Evolutionary conservation across 2,888 invertebrate species (phyloP), one percentile per base, ranked within the genome.

Genomic region (Caenorhabditis afra): DNA sequence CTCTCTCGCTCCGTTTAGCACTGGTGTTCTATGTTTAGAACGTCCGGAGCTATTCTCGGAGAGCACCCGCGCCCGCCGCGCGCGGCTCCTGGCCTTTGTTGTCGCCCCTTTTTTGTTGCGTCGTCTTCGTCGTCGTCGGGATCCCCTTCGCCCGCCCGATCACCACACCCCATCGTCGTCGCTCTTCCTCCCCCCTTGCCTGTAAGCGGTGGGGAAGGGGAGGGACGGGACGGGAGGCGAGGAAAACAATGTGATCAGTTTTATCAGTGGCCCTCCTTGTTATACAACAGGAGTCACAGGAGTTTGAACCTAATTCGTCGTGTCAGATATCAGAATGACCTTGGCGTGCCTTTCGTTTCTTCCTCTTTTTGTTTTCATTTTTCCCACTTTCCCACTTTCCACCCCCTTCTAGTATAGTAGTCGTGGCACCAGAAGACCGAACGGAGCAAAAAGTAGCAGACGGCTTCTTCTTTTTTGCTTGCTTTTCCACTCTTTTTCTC

Each of bases 1-100:
- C 39, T 50, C 37, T n/a, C n/a, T n/a, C n/a, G n/a, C n/a, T n/a
- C n/a, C n/a, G n/a, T n/a, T n/a, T n/a, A n/a, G n/a, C 64, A 52
- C 41, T 64, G 50, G 41, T 44, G 49, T 50, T 41, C 68, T 68
- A 68, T 68, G 58, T 68, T 68, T 68, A 59, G 68, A 68, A 68
- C 50, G 35, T 47, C 57, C 50, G 49, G 58, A 16, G 57, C 67
- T 67, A 67, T 67, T 67, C 57, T 67, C 37, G 18, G 66, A 55
- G 16, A 11, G 45, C 47, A 37, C 12, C 14, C 14, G 18, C 18
- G n/a, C 39, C 16, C 55, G 12, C 11, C 29, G 29, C 47, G 20
- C n/a, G 18, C 47, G 29, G 45, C 44, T 18, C 22, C 53, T 20
- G 53, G 37, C 53, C 44, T 53, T 66, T 66, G 66, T 57, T 57